Conservation (phyloP, 1,140 invertebrate genomes). For the Oreohelix idahoensis region DNA sequence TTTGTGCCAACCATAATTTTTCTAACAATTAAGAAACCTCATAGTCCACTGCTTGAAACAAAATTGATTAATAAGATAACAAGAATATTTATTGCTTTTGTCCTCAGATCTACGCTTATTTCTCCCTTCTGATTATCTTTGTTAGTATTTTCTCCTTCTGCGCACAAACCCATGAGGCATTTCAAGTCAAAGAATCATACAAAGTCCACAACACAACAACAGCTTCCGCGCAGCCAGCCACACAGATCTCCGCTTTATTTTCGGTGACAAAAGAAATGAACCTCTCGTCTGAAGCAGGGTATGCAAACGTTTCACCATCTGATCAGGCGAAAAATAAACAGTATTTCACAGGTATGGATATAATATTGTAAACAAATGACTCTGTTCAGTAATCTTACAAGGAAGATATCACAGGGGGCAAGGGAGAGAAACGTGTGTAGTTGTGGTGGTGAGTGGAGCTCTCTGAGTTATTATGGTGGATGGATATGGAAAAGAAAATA, state of each 20-base stretch:
- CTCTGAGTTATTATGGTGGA: too few relatives aligned
- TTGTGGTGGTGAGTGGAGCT: too few relatives aligned
- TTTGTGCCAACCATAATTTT: too few relatives aligned
- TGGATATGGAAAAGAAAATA: too few relatives aligned
- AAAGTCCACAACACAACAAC: not conserved
- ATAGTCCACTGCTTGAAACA: too few relatives aligned
- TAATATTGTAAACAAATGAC: too few relatives aligned
- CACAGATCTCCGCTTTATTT: not conserved
- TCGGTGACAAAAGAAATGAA: not conserved
- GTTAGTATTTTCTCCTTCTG: slow-evolving; percentile 58
- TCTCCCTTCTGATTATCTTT: slow-evolving; percentile 54
- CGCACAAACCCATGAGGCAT: slow-evolving; percentile 51
- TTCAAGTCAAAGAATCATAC: slow-evolving; percentile 37
- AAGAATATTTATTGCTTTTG: not conserved
- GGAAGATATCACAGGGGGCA: too few relatives aligned
- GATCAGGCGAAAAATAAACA: not conserved
- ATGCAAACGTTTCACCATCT: not conserved
- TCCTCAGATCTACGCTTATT: slow-evolving; percentile 54
- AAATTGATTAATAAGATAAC: too few relatives aligned
- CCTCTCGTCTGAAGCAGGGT: not conserved
- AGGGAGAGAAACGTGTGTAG: too few relatives aligned
- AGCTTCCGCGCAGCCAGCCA: not conserved
- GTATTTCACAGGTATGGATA: not conserved
- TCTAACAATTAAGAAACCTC: too few relatives aligned
- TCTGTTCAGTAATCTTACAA: too few relatives aligned